These are phyloP conservation scores for Zaprionus africanus DNA, from an alignment of 1,140 invertebrate species.

Conservation along the genomic window DNA sequence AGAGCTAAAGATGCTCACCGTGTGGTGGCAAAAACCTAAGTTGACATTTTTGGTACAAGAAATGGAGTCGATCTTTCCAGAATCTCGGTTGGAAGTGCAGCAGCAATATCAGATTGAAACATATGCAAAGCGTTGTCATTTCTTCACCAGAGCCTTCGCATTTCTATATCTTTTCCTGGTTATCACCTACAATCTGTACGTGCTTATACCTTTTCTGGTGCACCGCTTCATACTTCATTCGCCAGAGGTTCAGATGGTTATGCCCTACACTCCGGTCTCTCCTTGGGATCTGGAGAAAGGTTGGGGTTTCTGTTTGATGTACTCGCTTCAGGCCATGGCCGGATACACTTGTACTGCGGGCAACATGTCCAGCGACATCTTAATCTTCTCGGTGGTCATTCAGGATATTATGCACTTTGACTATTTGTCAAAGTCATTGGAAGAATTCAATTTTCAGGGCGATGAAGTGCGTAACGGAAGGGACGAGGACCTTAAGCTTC, in stretches of 20 bases:
- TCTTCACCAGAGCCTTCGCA: conserved; percentile 41
- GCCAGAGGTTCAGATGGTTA: conserved; percentile 17
- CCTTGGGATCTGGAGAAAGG: conserved; percentile 55
- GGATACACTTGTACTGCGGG: conserved; percentile 58
- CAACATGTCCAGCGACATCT: conserved; percentile 60
- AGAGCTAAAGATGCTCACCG: conserved; percentile 53
- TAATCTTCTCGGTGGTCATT: conserved; percentile 58
- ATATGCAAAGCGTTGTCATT: conserved; percentile 26
- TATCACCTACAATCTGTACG: conserved; percentile 56
- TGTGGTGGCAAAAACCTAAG: conserved; percentile 38
- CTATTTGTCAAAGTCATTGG: conserved; percentile 32
- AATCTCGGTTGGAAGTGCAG: background rate
- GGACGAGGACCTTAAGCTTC: conserved; percentile 38
- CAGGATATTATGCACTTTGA: conserved; percentile 74
- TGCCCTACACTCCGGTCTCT: conserved; percentile 53
- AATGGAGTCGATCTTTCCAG: conserved; percentile 55
- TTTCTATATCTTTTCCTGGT: conserved; percentile 37
- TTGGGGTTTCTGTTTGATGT: conserved; percentile 47
- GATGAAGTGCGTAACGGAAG: background rate
- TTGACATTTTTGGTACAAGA: conserved; percentile 39
- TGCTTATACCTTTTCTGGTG: conserved; percentile 36
- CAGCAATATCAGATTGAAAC: conserved; percentile 31
- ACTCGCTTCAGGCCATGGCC: conserved; percentile 38
- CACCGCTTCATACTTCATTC: conserved; percentile 19
- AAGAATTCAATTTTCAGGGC: conserved; percentile 19